These are phyloP conservation scores for Drosophila ustulata DNA, from an alignment of 2,888 invertebrate species.

Conservation along the genomic window DNA sequence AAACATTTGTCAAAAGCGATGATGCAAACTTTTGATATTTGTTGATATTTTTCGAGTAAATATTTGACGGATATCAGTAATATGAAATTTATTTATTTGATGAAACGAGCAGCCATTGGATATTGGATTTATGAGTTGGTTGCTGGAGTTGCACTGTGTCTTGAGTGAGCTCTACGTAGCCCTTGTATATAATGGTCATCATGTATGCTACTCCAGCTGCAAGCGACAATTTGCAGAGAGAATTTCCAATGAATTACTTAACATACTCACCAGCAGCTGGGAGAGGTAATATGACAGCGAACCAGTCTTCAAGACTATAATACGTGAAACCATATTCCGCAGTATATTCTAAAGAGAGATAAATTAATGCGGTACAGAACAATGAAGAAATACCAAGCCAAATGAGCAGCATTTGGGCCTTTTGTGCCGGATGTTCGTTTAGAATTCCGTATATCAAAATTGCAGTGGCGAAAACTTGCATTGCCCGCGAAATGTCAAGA, in stretches of 20 bases:
- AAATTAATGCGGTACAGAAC: background rate
- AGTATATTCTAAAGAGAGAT: background rate
- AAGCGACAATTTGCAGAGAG: background rate
- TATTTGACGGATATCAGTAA: background rate
- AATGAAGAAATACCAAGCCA: constrained; percentile 7
- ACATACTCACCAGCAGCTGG: constrained; percentile 12
- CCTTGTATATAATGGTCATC: constrained; percentile 8
- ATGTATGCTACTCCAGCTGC: constrained; percentile 8
- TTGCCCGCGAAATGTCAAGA: background rate
- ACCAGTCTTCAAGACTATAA: background rate
- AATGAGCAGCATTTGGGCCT: constrained; percentile 4
- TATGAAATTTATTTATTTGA: background rate
- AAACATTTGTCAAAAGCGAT: no score
- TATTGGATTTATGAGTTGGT: background rate
- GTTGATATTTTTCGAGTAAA: no score
- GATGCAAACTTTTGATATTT: no score
- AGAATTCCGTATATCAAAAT: constrained; percentile 5
- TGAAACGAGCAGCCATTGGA: background rate
- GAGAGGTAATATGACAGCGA: no score
- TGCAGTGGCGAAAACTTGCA: constrained; percentile 2
- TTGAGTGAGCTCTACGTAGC: constrained; percentile 22
- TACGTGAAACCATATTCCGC: background rate
- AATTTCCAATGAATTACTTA: background rate
- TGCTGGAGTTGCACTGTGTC: background rate
- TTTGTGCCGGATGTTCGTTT: constrained; percentile 12